Evolutionary conservation across 2,888 invertebrate genomes (phyloP).

Genomic region (Alentia gelatinosa): DNA sequence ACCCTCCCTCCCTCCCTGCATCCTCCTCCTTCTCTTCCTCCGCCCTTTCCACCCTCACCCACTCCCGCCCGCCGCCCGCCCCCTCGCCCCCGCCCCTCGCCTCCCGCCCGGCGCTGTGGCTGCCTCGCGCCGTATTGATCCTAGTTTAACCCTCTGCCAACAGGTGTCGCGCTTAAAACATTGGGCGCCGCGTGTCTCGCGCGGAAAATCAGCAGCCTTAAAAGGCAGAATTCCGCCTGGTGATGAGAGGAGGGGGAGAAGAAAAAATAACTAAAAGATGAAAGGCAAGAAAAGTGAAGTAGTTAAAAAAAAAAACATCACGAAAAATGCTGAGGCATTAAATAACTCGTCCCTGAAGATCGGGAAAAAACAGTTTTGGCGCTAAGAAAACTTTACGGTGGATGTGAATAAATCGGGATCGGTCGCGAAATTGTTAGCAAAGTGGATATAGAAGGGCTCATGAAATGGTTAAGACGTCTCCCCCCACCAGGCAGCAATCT

Average conservation of each 20-base stretch:
- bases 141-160: constrained; percentile 29
- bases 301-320: too few species aligned
- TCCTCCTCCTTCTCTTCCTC: not conserved
- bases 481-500: constrained; percentile 41
- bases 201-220: too few species aligned
- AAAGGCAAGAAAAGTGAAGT: too few species aligned
- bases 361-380: too few species aligned
- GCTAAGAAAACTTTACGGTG: too few species aligned
- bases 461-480: constrained; percentile 31
- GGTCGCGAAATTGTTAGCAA: not conserved
- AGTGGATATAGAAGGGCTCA: not conserved
- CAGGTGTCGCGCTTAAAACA: constrained; percentile 14
- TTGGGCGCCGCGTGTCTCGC: not conserved
- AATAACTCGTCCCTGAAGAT: too few species aligned
- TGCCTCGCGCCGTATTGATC: constrained; percentile 44
- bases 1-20: constrained; percentile 33
- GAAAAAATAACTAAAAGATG: too few species aligned
- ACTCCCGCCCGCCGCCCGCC: constrained; percentile 45
- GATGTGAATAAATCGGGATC: too few species aligned
- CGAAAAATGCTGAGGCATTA: too few species aligned
- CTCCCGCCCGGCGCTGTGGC: not conserved
- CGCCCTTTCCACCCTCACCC: not conserved
- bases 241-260: too few species aligned
- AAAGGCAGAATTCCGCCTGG: too few species aligned
- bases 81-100: constrained; percentile 47